Evolutionary conservation across 2,113 vertebrate genomes (phyloP).

Genomic region (Zonotrichia leucophrys): DNA sequence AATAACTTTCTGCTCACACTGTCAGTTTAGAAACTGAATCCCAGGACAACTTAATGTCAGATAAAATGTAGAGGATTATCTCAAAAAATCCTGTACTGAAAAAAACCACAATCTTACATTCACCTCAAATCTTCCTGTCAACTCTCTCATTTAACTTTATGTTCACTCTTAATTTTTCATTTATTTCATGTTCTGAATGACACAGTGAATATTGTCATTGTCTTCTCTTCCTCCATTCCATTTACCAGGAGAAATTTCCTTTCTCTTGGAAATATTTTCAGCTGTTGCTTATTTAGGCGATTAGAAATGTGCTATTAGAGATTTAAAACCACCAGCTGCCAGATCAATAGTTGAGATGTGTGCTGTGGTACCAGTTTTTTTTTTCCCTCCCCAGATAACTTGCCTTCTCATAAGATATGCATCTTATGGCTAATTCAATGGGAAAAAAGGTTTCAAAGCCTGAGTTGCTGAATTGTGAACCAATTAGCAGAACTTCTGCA

Average conservation of each 20-base stretch:
- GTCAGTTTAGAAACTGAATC: not conserved
- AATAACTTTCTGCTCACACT: not conserved
- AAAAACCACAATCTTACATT: not conserved
- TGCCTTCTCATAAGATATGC: not conserved
- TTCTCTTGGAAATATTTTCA: not conserved
- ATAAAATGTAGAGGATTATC: not conserved
- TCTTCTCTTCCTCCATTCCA: not conserved
- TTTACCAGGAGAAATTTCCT: not conserved
- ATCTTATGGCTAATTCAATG: not conserved
- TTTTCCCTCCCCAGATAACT: not conserved
- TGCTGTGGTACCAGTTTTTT: not conserved
- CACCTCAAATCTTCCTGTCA: not conserved
- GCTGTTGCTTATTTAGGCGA: not conserved
- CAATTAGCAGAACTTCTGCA: conserved; percentile 37
- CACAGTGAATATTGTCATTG: not conserved
- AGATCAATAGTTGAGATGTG: not conserved
- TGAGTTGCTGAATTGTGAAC: not conserved
- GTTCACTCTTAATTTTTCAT: not conserved
- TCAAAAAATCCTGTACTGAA: not conserved
- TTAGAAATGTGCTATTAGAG: not conserved
- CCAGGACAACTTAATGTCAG: not conserved
- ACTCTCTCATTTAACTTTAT: not conserved
- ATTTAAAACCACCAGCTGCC: not conserved
- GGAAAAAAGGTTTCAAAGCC: not conserved
- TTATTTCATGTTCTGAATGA: not conserved